Conservation (phyloP, 2,113 vertebrate genomes). For the Pygoscelis adeliae region DNA sequence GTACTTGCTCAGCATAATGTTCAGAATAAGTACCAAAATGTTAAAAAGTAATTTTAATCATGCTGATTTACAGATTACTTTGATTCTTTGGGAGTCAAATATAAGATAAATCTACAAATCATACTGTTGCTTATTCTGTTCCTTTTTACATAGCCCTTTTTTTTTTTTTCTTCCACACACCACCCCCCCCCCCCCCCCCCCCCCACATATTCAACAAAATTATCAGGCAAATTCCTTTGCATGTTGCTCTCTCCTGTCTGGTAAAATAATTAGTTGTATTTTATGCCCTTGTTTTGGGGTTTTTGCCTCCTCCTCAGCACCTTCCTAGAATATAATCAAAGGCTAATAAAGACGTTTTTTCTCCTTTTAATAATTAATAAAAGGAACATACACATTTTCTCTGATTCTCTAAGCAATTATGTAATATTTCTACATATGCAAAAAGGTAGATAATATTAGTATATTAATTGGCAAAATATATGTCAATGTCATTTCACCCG, state of each 20-base stretch:
- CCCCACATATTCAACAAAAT: too few relatives aligned
- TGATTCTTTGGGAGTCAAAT: neutral
- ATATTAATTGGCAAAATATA: neutral
- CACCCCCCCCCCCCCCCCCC: too few relatives aligned
- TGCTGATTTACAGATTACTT: neutral
- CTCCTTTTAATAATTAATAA: neutral
- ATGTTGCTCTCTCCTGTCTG: neutral
- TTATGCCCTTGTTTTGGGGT: neutral
- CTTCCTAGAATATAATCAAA: neutral
- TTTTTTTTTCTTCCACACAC: neutral
- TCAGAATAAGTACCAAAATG: neutral
- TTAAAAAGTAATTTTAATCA: neutral
- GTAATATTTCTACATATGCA: neutral
- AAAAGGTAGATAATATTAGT: neutral
- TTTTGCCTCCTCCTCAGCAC: fast-evolving
- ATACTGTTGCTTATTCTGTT: neutral
- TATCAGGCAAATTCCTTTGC: neutral
- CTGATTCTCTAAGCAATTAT: neutral
- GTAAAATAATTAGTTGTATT: neutral
- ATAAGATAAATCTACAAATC: neutral
- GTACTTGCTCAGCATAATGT: neutral
- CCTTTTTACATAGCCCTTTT: neutral
- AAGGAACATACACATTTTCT: neutral
- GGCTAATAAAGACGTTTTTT: neutral
- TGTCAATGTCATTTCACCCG: neutral